Evolutionary conservation across 2,888 invertebrate genomes (phyloP).

Genomic region (Cheilosia impressa): DNA sequence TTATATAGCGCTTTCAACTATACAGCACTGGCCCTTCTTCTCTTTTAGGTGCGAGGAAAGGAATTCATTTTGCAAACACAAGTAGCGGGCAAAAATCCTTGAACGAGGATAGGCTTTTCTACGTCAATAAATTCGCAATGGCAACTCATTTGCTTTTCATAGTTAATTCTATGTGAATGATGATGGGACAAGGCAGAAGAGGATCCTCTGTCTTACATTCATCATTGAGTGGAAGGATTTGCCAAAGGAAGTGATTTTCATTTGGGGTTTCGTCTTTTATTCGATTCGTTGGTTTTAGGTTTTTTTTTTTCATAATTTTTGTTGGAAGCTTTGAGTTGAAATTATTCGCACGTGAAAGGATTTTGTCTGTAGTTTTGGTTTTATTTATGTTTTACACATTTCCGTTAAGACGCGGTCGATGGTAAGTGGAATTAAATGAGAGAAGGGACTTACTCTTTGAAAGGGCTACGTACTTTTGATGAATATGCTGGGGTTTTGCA

Average conservation of each 20-base stretch:
- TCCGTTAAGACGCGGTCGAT: conserved; percentile 5
- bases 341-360: conserved; percentile 51
- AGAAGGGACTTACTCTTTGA: too few species aligned
- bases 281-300: not conserved
- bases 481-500: too few species aligned
- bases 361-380: conserved; percentile 43
- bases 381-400: conserved; percentile 32
- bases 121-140: conserved; percentile 66
- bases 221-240: conserved; percentile 60
- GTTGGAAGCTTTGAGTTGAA: conserved; percentile 44
- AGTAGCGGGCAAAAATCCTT: conserved; percentile 34
- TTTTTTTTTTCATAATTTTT: conserved; percentile 1
- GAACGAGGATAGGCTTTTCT: conserved; percentile 66
- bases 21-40: conserved; percentile 24
- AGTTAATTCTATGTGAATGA: conserved; percentile 56
- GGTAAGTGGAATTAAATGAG: too few species aligned
- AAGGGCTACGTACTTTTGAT: too few species aligned
- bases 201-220: conserved; percentile 11
- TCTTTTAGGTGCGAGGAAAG: conserved; percentile 32
- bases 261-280: conserved; percentile 32
- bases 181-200: conserved; percentile 28
- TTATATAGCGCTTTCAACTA: conserved; percentile 6
- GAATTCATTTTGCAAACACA: conserved; percentile 60
- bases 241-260: conserved; percentile 63
- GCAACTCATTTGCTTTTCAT: conserved; percentile 70